phyloP scores from a whole-genome alignment of 37 sponge, comb jelly and placozoan genomes.

The Corticium candelabrum region DNA sequence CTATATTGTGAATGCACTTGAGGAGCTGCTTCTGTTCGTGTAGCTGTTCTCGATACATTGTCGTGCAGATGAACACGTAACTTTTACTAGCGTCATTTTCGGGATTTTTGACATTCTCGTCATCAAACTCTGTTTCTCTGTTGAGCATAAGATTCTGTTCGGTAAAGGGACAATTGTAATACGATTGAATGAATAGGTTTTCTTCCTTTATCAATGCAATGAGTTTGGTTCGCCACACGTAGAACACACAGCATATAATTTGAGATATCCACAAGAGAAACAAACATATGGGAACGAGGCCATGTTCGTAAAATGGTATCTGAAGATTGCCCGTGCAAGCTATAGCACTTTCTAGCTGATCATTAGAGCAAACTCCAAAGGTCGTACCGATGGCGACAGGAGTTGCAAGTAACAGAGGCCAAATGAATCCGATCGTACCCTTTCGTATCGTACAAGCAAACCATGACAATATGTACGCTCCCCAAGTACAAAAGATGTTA shows the following conservation, averaged over 20 bases:
- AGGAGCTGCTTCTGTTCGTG: constrained; percentile 68
- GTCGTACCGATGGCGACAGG: neutral
- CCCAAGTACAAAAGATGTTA: neutral
- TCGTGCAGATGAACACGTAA: constrained; percentile 69
- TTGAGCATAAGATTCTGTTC: constrained; percentile 64
- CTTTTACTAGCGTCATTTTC: neutral
- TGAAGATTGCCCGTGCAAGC: neutral
- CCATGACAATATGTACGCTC: neutral
- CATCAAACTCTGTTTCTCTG: neutral
- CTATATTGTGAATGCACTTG: constrained; percentile 47
- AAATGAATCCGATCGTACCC: neutral
- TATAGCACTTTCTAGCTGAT: no score
- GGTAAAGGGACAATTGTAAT: constrained; percentile 57
- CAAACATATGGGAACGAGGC: neutral
- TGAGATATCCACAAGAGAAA: neutral
- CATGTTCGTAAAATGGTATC: no score
- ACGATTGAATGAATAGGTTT: constrained; percentile 55
- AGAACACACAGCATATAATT: neutral
- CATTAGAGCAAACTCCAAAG: no score
- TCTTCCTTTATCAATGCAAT: constrained; percentile 19
- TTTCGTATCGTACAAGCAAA: neutral
- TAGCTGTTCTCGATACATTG: constrained; percentile 69
- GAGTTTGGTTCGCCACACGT: neutral
- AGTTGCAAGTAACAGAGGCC: neutral
- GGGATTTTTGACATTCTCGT: neutral